Conservation (phyloP, 2,888 invertebrate genomes). For the Melanostoma scalare region DNA sequence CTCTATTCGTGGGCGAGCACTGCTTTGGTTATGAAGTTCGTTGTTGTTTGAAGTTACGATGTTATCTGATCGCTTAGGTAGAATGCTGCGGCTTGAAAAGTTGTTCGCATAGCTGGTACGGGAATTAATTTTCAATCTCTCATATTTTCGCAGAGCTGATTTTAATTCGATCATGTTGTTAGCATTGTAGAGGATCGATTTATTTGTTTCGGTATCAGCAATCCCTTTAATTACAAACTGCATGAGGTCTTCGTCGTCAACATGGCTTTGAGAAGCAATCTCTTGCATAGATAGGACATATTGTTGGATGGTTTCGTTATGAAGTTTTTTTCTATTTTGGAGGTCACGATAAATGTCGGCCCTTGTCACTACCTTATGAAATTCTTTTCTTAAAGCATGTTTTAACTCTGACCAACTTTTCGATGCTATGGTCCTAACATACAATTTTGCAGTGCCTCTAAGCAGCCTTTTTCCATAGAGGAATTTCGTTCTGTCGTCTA, state of each 20-base stretch:
- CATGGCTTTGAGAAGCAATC: conserved; percentile 12
- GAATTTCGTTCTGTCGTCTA: conserved; percentile 8
- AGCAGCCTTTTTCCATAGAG: conserved; percentile 24
- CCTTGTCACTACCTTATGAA: conserved; percentile 5
- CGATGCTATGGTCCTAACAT: conserved; percentile 4
- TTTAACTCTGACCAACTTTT: conserved; percentile 11
- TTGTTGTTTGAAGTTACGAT: conserved; percentile 16
- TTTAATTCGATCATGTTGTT: conserved; percentile 30
- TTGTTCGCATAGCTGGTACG: not conserved
- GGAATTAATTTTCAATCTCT: not conserved
- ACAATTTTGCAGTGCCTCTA: conserved; percentile 16
- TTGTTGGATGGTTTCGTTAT: conserved; percentile 27
- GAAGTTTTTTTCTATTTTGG: conserved; percentile 22
- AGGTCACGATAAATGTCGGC: conserved; percentile 18
- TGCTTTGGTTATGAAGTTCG: conserved; percentile 25
- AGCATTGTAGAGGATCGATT: conserved; percentile 24
- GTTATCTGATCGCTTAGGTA: conserved; percentile 2
- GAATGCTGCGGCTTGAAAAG: not conserved
- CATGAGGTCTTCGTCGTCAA: conserved; percentile 19
- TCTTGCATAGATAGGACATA: conserved; percentile 13
- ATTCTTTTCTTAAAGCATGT: not conserved
- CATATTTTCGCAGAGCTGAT: conserved; percentile 13
- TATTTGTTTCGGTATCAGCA: conserved; percentile 7
- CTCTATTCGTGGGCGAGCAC: too few relatives aligned
- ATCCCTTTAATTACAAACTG: conserved; percentile 41